Evolutionary conservation across 2,888 invertebrate species (phyloP), one percentile per base, ranked within the genome.

Genomic region (Smittia sp.): DNA sequence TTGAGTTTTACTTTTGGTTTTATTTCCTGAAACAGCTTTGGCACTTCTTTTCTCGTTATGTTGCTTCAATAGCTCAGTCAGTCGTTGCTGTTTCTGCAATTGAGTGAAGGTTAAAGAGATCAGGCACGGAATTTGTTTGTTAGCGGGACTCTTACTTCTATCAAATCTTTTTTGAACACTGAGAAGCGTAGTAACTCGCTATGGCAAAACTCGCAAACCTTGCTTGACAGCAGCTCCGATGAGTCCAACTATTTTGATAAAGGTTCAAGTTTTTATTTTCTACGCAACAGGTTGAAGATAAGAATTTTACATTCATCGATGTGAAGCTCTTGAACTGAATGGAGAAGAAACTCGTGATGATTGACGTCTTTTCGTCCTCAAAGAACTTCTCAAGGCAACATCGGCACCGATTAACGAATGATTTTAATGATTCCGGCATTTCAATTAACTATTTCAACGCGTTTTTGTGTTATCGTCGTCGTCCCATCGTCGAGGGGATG

Each of bases 81-180:
- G 13, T 25, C 20, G 25, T 63, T 63, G 20, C 27, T 58, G 58
- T 18, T 20, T 18, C 22, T 58, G 22, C 46, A 46, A 46, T 6
- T 46, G 11, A 46, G 7, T 39, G 13, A n/a, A n/a, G n/a, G n/a
- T n/a, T n/a, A n/a, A n/a, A n/a, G n/a, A n/a, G n/a, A n/a, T n/a
- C n/a, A n/a, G n/a, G n/a, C n/a, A n/a, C n/a, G n/a, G n/a, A n/a
- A n/a, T n/a, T n/a, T n/a, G n/a, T n/a, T n/a, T n/a, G n/a, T n/a
- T n/a, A n/a, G n/a, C 7, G 13, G 39, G 13, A 39, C 15, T 46
- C 46, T 58, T 13, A 58, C 58, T 22, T 63, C 63, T 27, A 27
- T 27, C 15, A 63, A 63, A n/a, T 63, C 63, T 25, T 63, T 63
- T 27, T 63, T 63, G 27, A 63, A 63, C 24, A 63, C 63, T 4